phyloP scores from a whole-genome alignment of 1,140 invertebrate species.

The Macrocentrus cingulum region DNA sequence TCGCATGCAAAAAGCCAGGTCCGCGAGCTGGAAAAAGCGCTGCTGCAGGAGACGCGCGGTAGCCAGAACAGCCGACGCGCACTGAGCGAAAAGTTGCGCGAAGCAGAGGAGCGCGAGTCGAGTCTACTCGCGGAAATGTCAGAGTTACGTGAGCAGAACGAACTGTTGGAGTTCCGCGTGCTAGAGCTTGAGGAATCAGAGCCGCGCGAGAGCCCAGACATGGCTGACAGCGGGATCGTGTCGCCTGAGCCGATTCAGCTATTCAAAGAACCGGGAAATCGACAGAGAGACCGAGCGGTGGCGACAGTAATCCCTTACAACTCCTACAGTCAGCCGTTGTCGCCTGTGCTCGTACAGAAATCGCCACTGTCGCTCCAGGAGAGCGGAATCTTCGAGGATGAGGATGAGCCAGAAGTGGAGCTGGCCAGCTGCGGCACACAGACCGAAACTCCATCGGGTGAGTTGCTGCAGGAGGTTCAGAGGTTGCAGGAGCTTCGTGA shows the following conservation, averaged over 20 bases:
- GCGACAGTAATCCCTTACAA: conserved; percentile 52
- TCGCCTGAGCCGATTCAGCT: conserved; percentile 47
- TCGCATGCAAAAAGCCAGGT: conserved; percentile 45
- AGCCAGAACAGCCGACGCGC: conserved; percentile 42
- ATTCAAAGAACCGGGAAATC: conserved; percentile 43
- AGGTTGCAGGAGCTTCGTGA: conserved; percentile 48
- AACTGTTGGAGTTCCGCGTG: conserved; percentile 58
- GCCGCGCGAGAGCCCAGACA: conserved; percentile 40
- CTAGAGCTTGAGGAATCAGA: conserved; percentile 56
- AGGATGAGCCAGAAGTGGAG: conserved; percentile 35
- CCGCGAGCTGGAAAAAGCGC: conserved; percentile 48
- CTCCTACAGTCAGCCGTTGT: conserved; percentile 34
- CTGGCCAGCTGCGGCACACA: conserved; percentile 47
- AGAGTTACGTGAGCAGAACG: conserved; percentile 59
- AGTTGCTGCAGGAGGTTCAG: conserved; percentile 50
- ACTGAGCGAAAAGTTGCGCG: conserved; percentile 43
- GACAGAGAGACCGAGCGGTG: conserved; percentile 46
- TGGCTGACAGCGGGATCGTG: conserved; percentile 48
- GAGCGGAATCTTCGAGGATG: conserved; percentile 59
- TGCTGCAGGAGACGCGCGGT: conserved; percentile 51
- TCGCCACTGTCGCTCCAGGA: conserved; percentile 55
- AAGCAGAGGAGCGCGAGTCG: conserved; percentile 53
- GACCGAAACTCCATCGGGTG: conserved; percentile 49
- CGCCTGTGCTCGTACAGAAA: conserved; percentile 39
- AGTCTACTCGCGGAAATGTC: conserved; percentile 54